These are phyloP conservation scores for Aphelinus atriplicis DNA, from an alignment of 1,140 invertebrate genomes.

Conservation along the genomic window DNA sequence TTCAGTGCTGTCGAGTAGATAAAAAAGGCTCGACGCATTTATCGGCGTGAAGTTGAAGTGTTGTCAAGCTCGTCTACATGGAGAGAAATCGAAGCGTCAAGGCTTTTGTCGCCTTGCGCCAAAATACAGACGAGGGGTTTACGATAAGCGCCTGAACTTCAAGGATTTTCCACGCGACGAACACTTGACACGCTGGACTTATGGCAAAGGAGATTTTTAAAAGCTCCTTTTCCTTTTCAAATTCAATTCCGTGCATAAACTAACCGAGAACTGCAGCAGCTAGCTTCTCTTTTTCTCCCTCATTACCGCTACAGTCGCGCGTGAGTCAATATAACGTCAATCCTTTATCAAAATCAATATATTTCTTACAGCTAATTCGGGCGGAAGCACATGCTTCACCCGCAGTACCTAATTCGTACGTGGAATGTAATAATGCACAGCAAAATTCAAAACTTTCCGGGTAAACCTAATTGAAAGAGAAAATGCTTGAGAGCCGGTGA, in stretches of 20 bases:
- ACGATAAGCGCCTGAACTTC: slow-evolving; percentile 32
- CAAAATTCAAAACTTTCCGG: too few species aligned
- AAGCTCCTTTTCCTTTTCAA: background rate
- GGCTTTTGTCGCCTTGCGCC: slow-evolving; percentile 18
- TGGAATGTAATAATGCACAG: too few species aligned
- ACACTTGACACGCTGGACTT: slow-evolving; percentile 25
- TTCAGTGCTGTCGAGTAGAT: too few species aligned
- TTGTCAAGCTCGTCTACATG: slow-evolving; percentile 2
- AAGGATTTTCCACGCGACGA: slow-evolving; percentile 22
- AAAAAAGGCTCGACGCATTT: slow-evolving; percentile 7
- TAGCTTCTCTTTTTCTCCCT: too few species aligned
- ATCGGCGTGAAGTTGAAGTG: background rate
- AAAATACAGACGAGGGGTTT: slow-evolving; percentile 32
- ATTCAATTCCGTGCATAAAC: slow-evolving; percentile 13
- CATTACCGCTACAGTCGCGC: too few species aligned
- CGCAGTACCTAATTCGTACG: too few species aligned
- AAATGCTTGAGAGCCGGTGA: slow-evolving; percentile 11
- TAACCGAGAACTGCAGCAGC: background rate
- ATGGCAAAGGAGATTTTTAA: background rate
- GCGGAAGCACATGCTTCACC: too few species aligned
- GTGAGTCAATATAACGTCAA: too few species aligned
- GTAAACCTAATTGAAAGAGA: slow-evolving; percentile 23
- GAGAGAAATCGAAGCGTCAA: slow-evolving; percentile 1
- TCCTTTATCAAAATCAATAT: too few species aligned
- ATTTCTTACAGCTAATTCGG: too few species aligned